These are phyloP conservation scores for Drosophila nannoptera DNA, from an alignment of 1,140 invertebrate genomes.

Conservation along the genomic window DNA sequence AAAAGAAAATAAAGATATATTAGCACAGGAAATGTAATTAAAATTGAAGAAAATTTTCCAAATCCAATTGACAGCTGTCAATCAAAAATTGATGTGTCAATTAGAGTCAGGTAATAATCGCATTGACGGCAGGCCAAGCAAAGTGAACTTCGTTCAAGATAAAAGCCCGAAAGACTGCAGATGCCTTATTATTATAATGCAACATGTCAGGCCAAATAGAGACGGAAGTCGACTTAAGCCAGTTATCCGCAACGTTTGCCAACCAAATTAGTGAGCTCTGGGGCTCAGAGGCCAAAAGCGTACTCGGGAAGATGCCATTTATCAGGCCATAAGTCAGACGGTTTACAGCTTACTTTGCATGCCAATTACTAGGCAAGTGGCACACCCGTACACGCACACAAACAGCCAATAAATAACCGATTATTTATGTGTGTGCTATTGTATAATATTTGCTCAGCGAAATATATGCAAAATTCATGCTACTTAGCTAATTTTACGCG, in stretches of 20 bases:
- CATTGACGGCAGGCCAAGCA: too few species aligned
- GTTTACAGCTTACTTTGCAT: conserved; percentile 46
- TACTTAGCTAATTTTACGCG: conserved; percentile 70
- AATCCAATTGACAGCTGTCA: conserved; percentile 5
- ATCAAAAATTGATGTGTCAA: conserved; percentile 8
- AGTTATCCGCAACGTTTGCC: conserved; percentile 1
- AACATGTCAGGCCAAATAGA: conserved; percentile 4
- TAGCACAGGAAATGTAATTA: background rate
- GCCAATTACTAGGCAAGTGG: conserved; percentile 42
- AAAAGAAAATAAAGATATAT: background rate
- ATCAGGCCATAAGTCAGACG: conserved; percentile 39
- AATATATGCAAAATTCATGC: conserved; percentile 59
- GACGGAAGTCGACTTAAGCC: conserved; percentile 21
- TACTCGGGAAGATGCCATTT: conserved; percentile 32
- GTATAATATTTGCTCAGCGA: conserved; percentile 28
- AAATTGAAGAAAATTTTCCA: background rate
- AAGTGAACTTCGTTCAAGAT: too few species aligned
- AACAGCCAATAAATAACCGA: conserved; percentile 63
- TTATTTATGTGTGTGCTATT: conserved; percentile 53
- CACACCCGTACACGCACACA: background rate
- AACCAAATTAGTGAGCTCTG: conserved; percentile 27
- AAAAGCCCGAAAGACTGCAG: too few species aligned
- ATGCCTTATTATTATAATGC: background rate
- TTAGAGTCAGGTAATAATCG: background rate
- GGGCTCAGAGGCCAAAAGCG: conserved; percentile 4